Evolutionary conservation across 2,113 vertebrate species (phyloP).

Genomic region (Silurus glanis): DNA sequence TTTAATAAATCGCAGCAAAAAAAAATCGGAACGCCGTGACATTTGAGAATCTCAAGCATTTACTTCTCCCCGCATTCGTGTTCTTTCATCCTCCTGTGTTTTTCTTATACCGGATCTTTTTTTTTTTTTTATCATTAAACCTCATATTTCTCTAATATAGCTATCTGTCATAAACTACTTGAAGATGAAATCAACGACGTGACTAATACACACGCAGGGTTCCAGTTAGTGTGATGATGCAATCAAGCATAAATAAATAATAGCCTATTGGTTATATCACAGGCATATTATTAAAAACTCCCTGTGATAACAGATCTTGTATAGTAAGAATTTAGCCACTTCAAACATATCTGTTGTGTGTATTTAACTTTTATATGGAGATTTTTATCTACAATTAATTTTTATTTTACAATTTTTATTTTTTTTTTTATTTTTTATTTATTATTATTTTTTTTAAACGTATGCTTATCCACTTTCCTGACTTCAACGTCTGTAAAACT

Average conservation of each 20-base stretch:
- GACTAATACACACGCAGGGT: slow-evolving; percentile 4
- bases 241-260: neutral
- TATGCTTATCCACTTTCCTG: neutral
- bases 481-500: neutral
- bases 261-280: neutral
- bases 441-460: neutral
- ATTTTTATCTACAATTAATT: neutral
- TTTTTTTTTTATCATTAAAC: neutral
- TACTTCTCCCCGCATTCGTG: neutral
- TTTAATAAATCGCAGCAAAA: too few species aligned
- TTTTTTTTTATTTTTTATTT: neutral
- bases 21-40: too few species aligned
- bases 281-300: slow-evolving; percentile 4
- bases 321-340: neutral
- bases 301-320: neutral
- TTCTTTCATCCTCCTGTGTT: neutral
- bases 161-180: neutral
- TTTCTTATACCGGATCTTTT: neutral
- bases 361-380: neutral
- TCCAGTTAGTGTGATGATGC: slow-evolving; percentile 1
- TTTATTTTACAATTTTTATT: neutral
- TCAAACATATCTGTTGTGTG: neutral
- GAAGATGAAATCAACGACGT: neutral
- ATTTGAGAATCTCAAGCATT: too few species aligned
- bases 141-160: too few species aligned